Base-by-base conservation (phyloP, 2,888 invertebrate species). In the Hypercompe scribonia region DNA sequence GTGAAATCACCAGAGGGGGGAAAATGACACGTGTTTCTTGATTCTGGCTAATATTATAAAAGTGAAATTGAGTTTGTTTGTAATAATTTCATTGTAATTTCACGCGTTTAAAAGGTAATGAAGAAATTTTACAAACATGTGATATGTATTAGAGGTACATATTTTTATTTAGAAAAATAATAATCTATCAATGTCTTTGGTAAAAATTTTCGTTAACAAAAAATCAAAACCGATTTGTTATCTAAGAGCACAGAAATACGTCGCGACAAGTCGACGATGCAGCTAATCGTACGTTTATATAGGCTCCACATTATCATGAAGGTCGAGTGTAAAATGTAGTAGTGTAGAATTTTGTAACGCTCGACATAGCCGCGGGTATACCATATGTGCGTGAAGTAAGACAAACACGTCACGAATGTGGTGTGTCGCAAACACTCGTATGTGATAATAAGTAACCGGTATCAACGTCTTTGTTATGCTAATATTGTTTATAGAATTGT, bases 381-480 rank as follows among this genome's bases (percentile, higher is more conserved):
- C 31, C 31, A 65, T 33, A 69, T 72, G 65, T 71, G 67, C 70
- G 64, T 78, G 73, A 75, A 67, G 65, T 36, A 65, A 68, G 70
- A 72, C 67, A 65, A 28, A 33, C 15, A 68, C 61, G 73, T 72
- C 70, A 70, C 36, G 50, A 72, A 46, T 64, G 50, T n/a, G 42
- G 65, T 73, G 39, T 81, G 77, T 75, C 74, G 74, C 73, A 81
- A 71, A 58, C 76, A 69, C 54, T 71, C 65, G 65, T 71, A 81
- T 71, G 77, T 78, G 81, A 75, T 81, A 78, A 82, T 84, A 82
- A 82, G 79, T 81, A 82, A 84, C 83, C 78, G 71, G 73, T 79
- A 75, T 76, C 74, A 74, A 68, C 71, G 71, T 68, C 71, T 84
- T 86, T 86, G 83, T 87, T 76, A 87, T 87, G 84, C 77, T 82